Evolutionary conservation across 2,113 vertebrate species (phyloP).

Genomic region (Burhinus oedicnemus): DNA sequence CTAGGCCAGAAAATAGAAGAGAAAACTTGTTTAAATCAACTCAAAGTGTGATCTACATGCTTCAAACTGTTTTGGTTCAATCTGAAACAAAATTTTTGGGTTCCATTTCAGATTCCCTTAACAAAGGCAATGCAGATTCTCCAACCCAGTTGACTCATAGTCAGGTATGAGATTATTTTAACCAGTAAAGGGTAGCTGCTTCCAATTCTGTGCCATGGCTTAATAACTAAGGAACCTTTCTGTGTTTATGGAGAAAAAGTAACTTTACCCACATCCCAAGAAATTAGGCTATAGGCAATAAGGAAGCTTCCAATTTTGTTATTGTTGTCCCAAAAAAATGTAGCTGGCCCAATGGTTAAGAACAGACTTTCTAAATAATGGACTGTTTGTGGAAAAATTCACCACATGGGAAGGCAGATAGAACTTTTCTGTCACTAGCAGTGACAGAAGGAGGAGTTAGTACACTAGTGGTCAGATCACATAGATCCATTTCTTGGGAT

Average conservation of each 20-base stretch:
- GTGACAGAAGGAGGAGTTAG: neutral
- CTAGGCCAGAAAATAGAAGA: neutral
- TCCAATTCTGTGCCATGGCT: fast-evolving
- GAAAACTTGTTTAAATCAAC: neutral
- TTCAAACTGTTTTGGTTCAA: neutral
- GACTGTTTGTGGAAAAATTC: neutral
- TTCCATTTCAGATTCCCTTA: neutral
- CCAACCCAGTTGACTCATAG: neutral
- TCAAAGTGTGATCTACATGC: fast-evolving
- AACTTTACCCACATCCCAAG: neutral
- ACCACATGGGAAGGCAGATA: neutral
- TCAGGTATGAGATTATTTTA: neutral
- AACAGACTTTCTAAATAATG: neutral
- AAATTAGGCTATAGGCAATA: neutral
- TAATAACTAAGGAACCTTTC: neutral
- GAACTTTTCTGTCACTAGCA: neutral
- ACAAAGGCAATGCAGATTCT: neutral
- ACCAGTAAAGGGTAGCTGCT: neutral
- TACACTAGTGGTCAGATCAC: too few relatives aligned
- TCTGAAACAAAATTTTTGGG: neutral
- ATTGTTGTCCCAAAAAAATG: neutral
- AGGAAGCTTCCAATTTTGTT: neutral
- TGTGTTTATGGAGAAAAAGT: neutral
- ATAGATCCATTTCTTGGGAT: neutral
- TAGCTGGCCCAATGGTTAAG: neutral